Evolutionary conservation across 2,888 invertebrate genomes (phyloP).

Genomic region (Euclidia mi): DNA sequence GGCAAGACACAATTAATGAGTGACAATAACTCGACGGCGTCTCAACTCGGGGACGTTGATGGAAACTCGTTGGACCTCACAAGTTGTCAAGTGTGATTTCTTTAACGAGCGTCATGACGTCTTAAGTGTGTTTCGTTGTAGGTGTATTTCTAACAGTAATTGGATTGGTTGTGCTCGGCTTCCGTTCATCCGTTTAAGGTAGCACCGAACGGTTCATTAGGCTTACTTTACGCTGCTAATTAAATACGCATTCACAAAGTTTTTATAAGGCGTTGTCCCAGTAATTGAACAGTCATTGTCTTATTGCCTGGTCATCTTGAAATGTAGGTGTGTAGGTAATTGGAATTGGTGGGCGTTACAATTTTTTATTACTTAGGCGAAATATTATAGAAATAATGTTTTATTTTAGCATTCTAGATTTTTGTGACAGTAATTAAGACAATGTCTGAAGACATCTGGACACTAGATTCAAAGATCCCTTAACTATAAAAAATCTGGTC

Average conservation of each 20-base stretch:
- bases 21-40: background rate
- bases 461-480: too few species aligned
- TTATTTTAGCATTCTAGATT: too few species aligned
- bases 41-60: constrained; percentile 41
- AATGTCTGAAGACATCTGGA: too few species aligned
- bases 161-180: constrained; percentile 82
- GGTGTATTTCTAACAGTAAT: constrained; percentile 81
- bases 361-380: too few species aligned
- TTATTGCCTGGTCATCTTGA: background rate
- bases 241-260: constrained; percentile 73
- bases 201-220: constrained; percentile 82
- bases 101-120: constrained; percentile 75
- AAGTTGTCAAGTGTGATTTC: constrained; percentile 69
- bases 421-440: too few species aligned
- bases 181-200: constrained; percentile 86
- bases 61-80: constrained; percentile 46
- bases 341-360: too few species aligned
- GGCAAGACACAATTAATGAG: background rate
- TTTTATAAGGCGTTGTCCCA: constrained; percentile 44
- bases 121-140: constrained; percentile 85
- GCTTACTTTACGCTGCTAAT: constrained; percentile 79
- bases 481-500: too few species aligned
- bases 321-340: too few species aligned
- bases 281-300: constrained; percentile 12
- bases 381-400: too few species aligned